phyloP scores from a whole-genome alignment of 1,140 invertebrate genomes.

The Lordiphosa stackelbergi region DNA sequence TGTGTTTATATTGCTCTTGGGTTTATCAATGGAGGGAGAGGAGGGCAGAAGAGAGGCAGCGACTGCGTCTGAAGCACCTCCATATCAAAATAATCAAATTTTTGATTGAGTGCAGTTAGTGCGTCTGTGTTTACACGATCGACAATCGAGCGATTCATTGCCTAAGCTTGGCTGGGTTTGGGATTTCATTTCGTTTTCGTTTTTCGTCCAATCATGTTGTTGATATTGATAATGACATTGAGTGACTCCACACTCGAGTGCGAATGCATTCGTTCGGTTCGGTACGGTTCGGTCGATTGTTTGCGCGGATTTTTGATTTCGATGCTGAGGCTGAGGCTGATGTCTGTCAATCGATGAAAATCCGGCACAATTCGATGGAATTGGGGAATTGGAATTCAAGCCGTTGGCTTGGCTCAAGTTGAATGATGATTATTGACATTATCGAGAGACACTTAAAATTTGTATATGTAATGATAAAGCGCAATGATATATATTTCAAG shows the following conservation, averaged over 20 bases:
- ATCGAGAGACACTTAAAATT: constrained; percentile 68
- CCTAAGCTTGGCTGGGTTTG: constrained; percentile 26
- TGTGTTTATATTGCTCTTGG: constrained; percentile 41
- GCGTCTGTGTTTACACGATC: constrained; percentile 66
- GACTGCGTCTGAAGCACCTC: constrained; percentile 55
- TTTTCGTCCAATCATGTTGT: constrained; percentile 73
- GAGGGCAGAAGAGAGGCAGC: constrained; percentile 4
- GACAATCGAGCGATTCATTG: constrained; percentile 37
- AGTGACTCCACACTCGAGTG: constrained; percentile 69
- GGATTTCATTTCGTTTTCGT: constrained; percentile 28
- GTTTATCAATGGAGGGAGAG: constrained; percentile 50
- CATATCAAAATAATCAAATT: constrained; percentile 75
- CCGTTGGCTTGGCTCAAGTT: constrained; percentile 24
- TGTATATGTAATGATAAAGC: constrained; percentile 57
- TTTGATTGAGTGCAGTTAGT: constrained; percentile 75
- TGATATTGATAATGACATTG: constrained; percentile 77
- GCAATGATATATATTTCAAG: constrained; percentile 30
- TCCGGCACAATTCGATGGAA: constrained; percentile 68
- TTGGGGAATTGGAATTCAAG: constrained; percentile 21
- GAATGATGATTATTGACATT: constrained; percentile 70
- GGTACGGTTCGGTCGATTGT: constrained; percentile 28
- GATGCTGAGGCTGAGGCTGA: constrained; percentile 25
- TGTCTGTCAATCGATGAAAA: constrained; percentile 61
- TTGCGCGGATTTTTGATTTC: constrained; percentile 64
- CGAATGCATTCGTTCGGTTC: constrained; percentile 56